Evolutionary conservation across 2,113 vertebrate species (phyloP).

Genomic region (Passer domesticus): DNA sequence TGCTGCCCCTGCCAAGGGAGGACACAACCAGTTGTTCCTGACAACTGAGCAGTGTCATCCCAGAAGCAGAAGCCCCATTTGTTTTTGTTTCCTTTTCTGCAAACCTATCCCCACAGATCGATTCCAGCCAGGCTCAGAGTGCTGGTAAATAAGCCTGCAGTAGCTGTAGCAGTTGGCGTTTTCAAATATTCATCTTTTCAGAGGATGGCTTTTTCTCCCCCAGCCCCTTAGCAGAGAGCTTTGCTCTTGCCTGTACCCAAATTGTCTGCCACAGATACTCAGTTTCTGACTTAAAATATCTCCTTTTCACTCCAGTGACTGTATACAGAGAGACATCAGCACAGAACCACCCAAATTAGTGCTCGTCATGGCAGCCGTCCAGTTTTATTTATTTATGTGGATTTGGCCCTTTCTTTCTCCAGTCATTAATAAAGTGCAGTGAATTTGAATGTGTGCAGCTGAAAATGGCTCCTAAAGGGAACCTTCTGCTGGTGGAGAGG

Average conservation of each 20-base stretch:
- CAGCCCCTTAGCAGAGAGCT: background rate
- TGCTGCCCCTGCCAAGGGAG: background rate
- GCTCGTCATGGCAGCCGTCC: background rate
- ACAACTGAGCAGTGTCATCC: background rate
- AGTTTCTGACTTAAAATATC: background rate
- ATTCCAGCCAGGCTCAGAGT: background rate
- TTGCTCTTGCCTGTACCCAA: background rate
- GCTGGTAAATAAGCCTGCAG: background rate
- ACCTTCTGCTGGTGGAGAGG: background rate
- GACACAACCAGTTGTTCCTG: background rate
- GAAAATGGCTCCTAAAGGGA: background rate
- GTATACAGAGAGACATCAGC: background rate
- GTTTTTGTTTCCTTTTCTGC: conserved; percentile 9
- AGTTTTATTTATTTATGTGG: conserved; percentile 28
- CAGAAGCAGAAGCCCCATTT: conserved; percentile 4
- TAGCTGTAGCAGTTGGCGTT: conserved; percentile 37
- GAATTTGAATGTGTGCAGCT: background rate
- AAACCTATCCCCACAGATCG: background rate
- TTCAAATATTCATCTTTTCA: conserved; percentile 62
- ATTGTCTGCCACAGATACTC: background rate
- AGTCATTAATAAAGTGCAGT: background rate
- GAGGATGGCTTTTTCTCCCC: background rate
- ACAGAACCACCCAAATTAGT: background rate
- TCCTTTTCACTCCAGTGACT: background rate
- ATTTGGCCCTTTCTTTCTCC: background rate